phyloP scores from a whole-genome alignment of 2,113 vertebrate species.

The Macrotus californicus region DNA sequence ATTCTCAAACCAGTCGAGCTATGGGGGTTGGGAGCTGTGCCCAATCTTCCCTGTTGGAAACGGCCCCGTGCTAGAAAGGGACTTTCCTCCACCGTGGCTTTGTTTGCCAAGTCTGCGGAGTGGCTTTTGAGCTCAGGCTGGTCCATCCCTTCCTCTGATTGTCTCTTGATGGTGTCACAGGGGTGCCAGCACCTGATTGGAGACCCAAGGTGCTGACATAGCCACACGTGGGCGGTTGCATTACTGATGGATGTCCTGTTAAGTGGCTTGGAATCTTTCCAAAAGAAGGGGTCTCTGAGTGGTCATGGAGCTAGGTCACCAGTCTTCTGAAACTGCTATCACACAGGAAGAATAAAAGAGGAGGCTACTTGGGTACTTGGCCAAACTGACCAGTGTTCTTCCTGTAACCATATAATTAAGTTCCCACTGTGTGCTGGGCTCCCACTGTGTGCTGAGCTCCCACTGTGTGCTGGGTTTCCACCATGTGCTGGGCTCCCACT shows the following conservation, averaged over 20 bases:
- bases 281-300: too few species aligned
- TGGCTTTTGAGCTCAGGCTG: rapidly evolving
- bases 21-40: rapidly evolving
- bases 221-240: rapidly evolving
- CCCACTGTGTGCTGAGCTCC: too few species aligned
- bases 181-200: rapidly evolving
- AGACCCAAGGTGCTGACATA: rapidly evolving
- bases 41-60: rapidly evolving
- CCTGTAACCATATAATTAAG: neutral
- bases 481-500: rapidly evolving
- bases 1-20: neutral
- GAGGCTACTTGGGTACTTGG: rapidly evolving
- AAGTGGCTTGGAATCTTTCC: neutral
- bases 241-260: rapidly evolving
- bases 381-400: rapidly evolving
- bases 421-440: rapidly evolving
- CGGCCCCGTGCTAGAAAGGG: rapidly evolving
- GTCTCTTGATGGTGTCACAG: neutral
- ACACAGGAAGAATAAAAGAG: rapidly evolving
- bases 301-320: rapidly evolving
- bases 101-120: rapidly evolving
- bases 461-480: rapidly evolving
- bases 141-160: rapidly evolving
- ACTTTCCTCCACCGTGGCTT: rapidly evolving
- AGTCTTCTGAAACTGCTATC: neutral